Evolutionary conservation across 1,140 invertebrate species (phyloP).

Genomic region (Vollenhovia emeryi): DNA sequence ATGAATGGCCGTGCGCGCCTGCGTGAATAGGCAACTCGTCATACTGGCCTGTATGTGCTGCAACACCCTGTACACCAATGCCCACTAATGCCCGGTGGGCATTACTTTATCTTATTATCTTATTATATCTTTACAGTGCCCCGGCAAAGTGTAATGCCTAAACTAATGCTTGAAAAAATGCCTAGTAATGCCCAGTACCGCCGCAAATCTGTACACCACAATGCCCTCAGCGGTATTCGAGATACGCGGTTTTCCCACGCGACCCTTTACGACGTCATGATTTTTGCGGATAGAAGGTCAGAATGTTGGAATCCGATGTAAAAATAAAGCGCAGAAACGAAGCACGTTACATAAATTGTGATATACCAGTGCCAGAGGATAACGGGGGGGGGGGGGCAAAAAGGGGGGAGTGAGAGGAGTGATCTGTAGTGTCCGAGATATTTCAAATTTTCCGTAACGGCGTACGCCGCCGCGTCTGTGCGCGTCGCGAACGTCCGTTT

Average conservation of each 20-base stretch:
- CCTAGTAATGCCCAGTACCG: no score
- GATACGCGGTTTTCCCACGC: background rate
- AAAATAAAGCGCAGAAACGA: slow-evolving; percentile 8
- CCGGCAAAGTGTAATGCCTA: no score
- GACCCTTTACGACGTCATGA: background rate
- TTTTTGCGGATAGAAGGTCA: background rate
- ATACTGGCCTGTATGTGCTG: no score
- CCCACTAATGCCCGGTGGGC: no score
- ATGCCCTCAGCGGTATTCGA: no score
- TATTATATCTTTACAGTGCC: no score
- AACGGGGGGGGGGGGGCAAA: background rate
- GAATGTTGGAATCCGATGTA: slow-evolving; percentile 2
- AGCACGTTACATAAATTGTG: background rate
- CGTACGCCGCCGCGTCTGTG: background rate
- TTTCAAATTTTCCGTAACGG: slow-evolving; percentile 27
- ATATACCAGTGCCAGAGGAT: background rate
- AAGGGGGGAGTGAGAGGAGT: background rate
- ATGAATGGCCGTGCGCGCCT: no score
- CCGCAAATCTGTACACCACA: no score
- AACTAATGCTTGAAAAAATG: no score
- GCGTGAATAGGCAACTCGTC: no score
- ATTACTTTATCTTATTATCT: no score
- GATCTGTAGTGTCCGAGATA: slow-evolving; percentile 15
- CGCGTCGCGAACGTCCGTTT: slow-evolving; percentile 25
- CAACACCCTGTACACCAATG: no score